phyloP scores from a whole-genome alignment of 1,140 invertebrate genomes.

The Akabosia matsudoensis region DNA sequence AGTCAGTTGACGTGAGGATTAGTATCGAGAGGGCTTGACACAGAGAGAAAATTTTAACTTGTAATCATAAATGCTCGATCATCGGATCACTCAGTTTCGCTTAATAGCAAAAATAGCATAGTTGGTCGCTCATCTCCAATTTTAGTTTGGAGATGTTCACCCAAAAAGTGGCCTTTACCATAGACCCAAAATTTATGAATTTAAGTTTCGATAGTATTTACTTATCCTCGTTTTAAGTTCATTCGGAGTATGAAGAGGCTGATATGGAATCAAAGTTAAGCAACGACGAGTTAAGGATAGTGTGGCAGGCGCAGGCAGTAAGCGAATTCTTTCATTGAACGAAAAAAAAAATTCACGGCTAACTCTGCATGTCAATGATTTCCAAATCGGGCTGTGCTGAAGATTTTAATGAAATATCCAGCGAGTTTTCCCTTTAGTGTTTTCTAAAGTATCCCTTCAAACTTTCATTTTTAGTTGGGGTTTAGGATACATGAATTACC shows the following conservation, averaged over 20 bases:
- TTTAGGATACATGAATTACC: no score
- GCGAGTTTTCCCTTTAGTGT: background rate
- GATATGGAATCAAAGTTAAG: no score
- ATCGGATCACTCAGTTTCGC: background rate
- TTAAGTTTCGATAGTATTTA: no score
- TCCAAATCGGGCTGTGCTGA: slow-evolving; percentile 2
- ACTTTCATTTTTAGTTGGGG: slow-evolving; percentile 14
- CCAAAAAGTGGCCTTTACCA: no score
- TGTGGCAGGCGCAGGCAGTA: background rate
- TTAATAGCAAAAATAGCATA: background rate
- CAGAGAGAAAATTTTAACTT: background rate
- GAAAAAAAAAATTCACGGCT: slow-evolving; percentile 19
- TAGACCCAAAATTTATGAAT: no score
- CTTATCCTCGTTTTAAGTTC: no score
- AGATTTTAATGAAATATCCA: slow-evolving; percentile 17
- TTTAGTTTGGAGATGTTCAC: no score
- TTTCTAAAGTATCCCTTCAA: slow-evolving; percentile 1
- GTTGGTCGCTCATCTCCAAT: no score
- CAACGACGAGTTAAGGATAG: background rate
- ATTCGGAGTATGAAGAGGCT: no score
- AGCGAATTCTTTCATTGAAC: slow-evolving; percentile 3
- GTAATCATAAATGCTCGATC: background rate
- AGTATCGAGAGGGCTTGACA: background rate
- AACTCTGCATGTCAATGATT: slow-evolving; percentile 20
- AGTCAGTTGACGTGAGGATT: background rate